These are phyloP conservation scores for Cheilosia impressa DNA, from an alignment of 2,888 invertebrate genomes.

Conservation along the genomic window DNA sequence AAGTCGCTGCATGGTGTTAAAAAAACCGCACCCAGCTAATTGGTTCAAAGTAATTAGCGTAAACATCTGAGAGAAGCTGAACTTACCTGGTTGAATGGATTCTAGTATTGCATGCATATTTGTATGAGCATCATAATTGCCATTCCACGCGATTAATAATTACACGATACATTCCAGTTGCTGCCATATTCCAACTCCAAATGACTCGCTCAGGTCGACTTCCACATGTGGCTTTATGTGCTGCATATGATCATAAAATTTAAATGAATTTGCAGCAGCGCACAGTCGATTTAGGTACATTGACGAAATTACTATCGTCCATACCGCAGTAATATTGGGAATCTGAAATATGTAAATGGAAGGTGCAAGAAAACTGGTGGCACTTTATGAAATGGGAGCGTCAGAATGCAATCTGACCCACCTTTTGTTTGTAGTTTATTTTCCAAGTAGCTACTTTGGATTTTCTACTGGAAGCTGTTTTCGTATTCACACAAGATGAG, in stretches of 20 bases:
- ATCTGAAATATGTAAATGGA: conserved; percentile 21
- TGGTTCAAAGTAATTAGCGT: conserved; percentile 71
- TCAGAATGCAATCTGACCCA: background rate
- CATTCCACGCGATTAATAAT: conserved; percentile 49
- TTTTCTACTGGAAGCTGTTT: too few relatives aligned
- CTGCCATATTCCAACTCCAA: conserved; percentile 18
- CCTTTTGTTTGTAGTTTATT: background rate
- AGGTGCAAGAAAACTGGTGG: background rate
- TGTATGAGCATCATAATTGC: conserved; percentile 62
- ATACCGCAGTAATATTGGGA: background rate
- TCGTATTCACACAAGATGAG: too few relatives aligned
- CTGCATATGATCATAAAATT: conserved; percentile 48
- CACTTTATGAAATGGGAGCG: background rate
- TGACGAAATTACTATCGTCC: conserved; percentile 41
- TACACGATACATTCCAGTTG: conserved; percentile 52
- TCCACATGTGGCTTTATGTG: conserved; percentile 29
- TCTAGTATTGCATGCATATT: conserved; percentile 50
- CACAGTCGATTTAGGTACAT: conserved; percentile 33
- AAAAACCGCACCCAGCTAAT: conserved; percentile 61
- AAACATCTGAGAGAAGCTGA: conserved; percentile 50
- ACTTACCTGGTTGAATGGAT: conserved; percentile 34
- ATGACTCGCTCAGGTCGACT: conserved; percentile 33
- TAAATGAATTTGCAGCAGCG: conserved; percentile 28
- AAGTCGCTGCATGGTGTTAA: background rate
- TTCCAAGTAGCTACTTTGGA: too few relatives aligned